phyloP scores from a whole-genome alignment of 2,888 invertebrate species.

The Brachyptera risi region DNA sequence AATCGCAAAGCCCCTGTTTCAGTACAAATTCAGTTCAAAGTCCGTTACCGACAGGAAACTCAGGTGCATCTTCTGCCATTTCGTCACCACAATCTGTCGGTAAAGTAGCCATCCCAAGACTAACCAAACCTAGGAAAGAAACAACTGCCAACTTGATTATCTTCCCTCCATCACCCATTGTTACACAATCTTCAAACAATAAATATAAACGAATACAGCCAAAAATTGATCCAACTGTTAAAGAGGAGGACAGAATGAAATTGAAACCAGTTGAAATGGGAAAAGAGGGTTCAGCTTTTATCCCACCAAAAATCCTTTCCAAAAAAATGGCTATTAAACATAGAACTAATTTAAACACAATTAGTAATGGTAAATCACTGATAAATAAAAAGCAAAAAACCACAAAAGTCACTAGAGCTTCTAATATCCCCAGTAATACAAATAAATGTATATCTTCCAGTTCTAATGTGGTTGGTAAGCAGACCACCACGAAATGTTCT shows the following conservation, averaged over 20 bases:
- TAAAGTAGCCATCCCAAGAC: slow-evolving; percentile 31
- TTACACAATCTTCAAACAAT: slow-evolving; percentile 47
- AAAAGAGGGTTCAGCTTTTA: not conserved
- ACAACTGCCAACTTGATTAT: slow-evolving; percentile 39
- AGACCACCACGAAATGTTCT: too few relatives aligned
- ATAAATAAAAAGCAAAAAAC: too few relatives aligned
- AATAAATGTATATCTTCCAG: too few relatives aligned
- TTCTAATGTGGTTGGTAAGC: too few relatives aligned
- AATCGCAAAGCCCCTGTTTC: not conserved
- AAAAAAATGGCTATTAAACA: not conserved
- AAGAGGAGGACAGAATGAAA: too few relatives aligned
- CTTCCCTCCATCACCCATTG: slow-evolving; percentile 48
- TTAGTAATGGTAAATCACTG: too few relatives aligned
- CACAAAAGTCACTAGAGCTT: too few relatives aligned
- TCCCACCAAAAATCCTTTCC: not conserved
- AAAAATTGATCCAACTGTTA: slow-evolving; percentile 38
- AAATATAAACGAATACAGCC: slow-evolving; percentile 54
- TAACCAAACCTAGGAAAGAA: slow-evolving; percentile 22
- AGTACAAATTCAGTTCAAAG: not conserved
- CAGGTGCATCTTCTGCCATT: not conserved
- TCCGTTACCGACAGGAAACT: not conserved
- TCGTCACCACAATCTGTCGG: not conserved
- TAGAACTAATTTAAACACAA: too few relatives aligned
- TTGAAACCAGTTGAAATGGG: too few relatives aligned
- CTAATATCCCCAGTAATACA: too few relatives aligned